phyloP scores from a whole-genome alignment of 2,113 vertebrate genomes.

The Cyprinodon tularosa region DNA sequence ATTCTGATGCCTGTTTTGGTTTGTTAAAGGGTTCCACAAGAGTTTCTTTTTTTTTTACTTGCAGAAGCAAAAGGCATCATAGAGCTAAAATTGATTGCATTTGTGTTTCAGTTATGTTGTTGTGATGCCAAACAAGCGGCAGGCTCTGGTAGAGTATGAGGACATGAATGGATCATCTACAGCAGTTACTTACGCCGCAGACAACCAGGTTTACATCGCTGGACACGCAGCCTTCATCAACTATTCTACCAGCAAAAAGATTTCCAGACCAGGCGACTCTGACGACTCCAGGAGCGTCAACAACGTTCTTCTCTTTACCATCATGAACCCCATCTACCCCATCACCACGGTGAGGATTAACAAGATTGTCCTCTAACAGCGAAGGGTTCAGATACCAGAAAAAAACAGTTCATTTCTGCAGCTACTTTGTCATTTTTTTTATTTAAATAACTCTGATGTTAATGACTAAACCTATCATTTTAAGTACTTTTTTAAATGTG shows the following conservation, averaged over 20 bases:
- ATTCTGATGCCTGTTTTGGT: too few species aligned
- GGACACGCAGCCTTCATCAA: constrained; percentile 95
- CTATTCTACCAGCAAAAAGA: constrained; percentile 98
- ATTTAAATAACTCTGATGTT: too few species aligned
- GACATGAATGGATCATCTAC: constrained; percentile 92
- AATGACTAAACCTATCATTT: too few species aligned
- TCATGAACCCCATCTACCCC: constrained; percentile 93
- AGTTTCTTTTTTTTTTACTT: too few species aligned
- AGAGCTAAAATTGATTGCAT: background rate
- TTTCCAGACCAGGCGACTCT: constrained; percentile 90
- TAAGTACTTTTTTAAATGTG: too few species aligned
- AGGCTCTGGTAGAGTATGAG: constrained; percentile 95
- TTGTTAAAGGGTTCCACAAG: too few species aligned
- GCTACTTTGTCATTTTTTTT: too few species aligned
- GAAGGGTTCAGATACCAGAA: too few species aligned
- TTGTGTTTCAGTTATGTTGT: constrained; percentile 87
- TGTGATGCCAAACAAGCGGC: constrained; percentile 96
- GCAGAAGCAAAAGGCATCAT: too few species aligned
- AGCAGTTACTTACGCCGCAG: constrained; percentile 93
- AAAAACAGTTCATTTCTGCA: too few species aligned
- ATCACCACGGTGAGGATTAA: constrained; percentile 84
- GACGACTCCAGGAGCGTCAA: constrained; percentile 92
- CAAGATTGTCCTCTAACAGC: background rate
- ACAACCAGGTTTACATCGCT: constrained; percentile 96
- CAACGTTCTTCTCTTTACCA: constrained; percentile 93